Evolutionary conservation across 23 tunicate genomes (phyloP).

Genomic region (Clavelina lepadiformis): DNA sequence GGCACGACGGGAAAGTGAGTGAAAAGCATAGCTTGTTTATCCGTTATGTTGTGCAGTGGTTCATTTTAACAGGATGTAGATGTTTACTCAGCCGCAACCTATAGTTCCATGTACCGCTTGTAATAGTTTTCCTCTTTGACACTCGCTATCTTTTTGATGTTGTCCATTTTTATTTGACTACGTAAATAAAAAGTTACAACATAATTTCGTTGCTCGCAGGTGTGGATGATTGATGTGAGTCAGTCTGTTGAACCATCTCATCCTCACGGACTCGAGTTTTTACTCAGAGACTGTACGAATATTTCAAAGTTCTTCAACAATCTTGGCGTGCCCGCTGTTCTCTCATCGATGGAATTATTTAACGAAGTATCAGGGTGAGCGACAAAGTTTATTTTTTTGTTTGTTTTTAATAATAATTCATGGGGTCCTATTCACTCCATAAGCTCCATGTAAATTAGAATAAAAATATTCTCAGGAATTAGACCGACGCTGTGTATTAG

Average conservation of each 20-base stretch:
- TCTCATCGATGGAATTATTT: slow-evolving; percentile 45
- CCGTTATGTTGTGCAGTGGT: not conserved
- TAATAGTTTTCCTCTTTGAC: no score
- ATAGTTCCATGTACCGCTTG: no score
- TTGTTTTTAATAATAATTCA: not conserved
- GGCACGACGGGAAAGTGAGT: slow-evolving; percentile 71
- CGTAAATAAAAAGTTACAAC: no score
- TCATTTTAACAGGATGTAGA: no score
- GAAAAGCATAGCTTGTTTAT: not conserved
- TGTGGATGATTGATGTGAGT: slow-evolving; percentile 93
- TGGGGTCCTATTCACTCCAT: not conserved
- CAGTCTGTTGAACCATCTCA: slow-evolving; percentile 90
- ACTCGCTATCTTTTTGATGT: no score
- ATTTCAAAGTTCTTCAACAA: slow-evolving; percentile 63
- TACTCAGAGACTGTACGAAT: slow-evolving; percentile 68
- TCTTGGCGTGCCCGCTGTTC: slow-evolving; percentile 48
- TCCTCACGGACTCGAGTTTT: slow-evolving; percentile 69
- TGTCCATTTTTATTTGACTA: no score
- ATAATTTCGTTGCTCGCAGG: no score
- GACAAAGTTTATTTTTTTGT: no score
- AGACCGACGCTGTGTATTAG: not conserved
- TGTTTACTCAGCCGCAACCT: no score
- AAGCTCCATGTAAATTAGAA: no score
- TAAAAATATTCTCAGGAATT: no score
- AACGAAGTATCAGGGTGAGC: slow-evolving; percentile 82